Base-by-base conservation (phyloP, 2,797 vertebrate species). In the Takifugu ocellatus region DNA sequence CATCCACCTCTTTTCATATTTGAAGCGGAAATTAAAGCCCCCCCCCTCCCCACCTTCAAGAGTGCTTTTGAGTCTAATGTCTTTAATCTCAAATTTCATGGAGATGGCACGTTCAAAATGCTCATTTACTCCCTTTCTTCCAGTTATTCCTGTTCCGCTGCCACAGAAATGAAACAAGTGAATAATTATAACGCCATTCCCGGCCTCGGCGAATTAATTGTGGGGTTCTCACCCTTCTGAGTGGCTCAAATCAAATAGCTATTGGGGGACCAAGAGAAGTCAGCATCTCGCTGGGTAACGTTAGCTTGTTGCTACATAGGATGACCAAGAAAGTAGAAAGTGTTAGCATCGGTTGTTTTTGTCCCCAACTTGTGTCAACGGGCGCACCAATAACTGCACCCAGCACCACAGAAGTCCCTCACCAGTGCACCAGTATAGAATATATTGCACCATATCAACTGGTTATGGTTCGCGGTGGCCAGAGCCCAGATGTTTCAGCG, bases 61-160 rank as follows among this genome's bases (percentile, higher is more conserved):
- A 83, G 77, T 52, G 89, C 88, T 90, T 82, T 90, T 90, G 70
- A 90, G 78, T 67, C 66, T 83, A 78, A 80, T 62, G 84, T 90
- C 91, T 92, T 92, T 92, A 92, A 92, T 92, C 90, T 92, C 81
- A 78, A 65, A 74, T 83, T 78, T 85, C 77, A 79, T 49, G 67
- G 68, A 59, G 68, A 75, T 75, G 54, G 57, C 51, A 59, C 68
- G 80, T 84, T 84, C 54, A 79, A 84, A 82, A 77, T 65, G 63
- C 73, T 70, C 53, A 66, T 77, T 73, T 64, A 36, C 69, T 53
- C 63, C 24, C 46, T 72, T 61, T 79, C 61, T 68, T 48, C 63
- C 63, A 8, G 43, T 56, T 54, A 53, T 58, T 56, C 51, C 70
- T 51, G 56, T 48, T 27, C 51, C 16, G 45, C 50, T 5, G n/a